A percentile compares a stretch with the other conserved stretches of the same genome.
Conservation (phyloP, 1,140 invertebrate species). For the Trigoniulus corallinus region DNA sequence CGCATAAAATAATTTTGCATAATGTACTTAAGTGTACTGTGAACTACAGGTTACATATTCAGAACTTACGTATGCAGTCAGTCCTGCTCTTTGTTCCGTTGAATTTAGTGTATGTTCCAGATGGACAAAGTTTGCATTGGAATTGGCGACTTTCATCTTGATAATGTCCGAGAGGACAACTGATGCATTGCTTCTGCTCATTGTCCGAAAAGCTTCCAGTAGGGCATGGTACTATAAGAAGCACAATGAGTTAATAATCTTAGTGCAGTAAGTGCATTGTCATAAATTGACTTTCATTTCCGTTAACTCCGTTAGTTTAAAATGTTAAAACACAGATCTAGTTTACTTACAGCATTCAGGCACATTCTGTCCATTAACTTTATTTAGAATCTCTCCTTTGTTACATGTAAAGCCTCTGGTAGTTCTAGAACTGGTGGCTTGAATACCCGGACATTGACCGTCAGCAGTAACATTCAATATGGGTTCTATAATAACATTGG, state of each 20-base stretch:
- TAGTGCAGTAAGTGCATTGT: background rate
- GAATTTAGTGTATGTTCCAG: constrained; percentile 78
- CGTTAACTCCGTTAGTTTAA: background rate
- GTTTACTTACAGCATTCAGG: constrained; percentile 68
- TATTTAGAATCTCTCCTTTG: constrained; percentile 81
- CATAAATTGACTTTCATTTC: background rate
- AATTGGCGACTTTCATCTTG: constrained; percentile 81
- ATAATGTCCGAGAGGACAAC: constrained; percentile 76
- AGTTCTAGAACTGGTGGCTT: constrained; percentile 69
- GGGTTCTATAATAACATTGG: constrained; percentile 76
- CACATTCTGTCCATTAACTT: constrained; percentile 58
- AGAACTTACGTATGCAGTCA: constrained; percentile 26
- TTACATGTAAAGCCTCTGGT: constrained; percentile 79
- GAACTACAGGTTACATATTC: background rate
- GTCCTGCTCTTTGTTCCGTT: constrained; percentile 42
- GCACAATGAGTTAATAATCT: no score
- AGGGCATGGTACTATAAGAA: constrained; percentile 72
- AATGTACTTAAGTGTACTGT: background rate
- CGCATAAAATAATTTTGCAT: background rate
- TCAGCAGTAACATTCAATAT: constrained; percentile 75
- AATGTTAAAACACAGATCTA: constrained; percentile 1
- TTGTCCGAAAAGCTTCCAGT: constrained; percentile 82
- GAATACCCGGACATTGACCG: constrained; percentile 74
- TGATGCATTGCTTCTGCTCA: constrained; percentile 70
- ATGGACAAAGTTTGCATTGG: constrained; percentile 68